phyloP scores from a whole-genome alignment of 2,797 vertebrate genomes.

The Macropus fuliginosus region DNA sequence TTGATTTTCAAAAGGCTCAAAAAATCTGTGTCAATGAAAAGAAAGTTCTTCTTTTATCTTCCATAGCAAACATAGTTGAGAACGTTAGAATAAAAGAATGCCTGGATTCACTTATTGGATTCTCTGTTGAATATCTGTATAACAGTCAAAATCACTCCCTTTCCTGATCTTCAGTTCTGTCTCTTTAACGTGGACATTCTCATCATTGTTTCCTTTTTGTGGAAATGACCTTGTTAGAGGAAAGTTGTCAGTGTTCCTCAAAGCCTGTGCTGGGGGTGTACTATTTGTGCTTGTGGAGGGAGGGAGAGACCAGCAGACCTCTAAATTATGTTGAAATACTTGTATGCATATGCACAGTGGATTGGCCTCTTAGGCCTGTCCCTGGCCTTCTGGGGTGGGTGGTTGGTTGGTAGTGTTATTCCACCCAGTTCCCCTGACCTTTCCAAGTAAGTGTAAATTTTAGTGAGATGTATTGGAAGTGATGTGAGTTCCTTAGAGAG shows the following conservation, averaged over 20 bases:
- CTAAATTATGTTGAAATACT: neutral
- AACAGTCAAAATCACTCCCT: neutral
- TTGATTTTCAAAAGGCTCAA: neutral
- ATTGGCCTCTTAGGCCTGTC: neutral
- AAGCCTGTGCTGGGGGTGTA: neutral
- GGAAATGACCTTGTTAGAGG: neutral
- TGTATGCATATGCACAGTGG: neutral
- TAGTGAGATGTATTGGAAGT: neutral
- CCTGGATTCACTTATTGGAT: neutral
- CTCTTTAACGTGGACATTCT: neutral
- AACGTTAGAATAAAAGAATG: neutral
- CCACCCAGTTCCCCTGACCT: neutral
- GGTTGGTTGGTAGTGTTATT: neutral
- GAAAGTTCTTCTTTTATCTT: neutral
- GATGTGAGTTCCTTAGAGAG: neutral
- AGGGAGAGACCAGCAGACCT: neutral
- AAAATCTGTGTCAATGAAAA: neutral
- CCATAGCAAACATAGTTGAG: neutral
- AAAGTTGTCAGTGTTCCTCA: neutral
- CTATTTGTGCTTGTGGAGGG: neutral
- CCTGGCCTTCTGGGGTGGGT: neutral
- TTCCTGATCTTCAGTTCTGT: neutral
- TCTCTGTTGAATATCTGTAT: neutral
- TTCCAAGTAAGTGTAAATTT: neutral
- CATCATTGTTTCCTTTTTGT: neutral